These are phyloP conservation scores for Sialia sialis DNA, from an alignment of 2,113 vertebrate species.

Conservation along the genomic window DNA sequence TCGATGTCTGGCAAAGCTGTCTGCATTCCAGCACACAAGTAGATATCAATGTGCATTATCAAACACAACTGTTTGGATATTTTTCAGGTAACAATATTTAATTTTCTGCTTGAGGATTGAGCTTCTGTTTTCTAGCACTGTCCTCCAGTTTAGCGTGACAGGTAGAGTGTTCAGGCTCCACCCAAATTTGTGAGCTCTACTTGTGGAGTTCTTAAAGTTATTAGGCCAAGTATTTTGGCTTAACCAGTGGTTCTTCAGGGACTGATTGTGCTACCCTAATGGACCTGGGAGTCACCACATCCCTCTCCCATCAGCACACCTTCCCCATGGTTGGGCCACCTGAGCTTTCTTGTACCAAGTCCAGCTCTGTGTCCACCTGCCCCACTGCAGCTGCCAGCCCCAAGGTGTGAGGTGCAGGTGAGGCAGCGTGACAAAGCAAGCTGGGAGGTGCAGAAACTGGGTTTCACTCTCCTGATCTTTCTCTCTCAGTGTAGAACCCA, in stretches of 20 bases:
- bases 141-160: background rate
- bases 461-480: background rate
- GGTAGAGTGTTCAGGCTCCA: background rate
- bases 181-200: background rate
- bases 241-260: background rate
- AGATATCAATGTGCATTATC: background rate
- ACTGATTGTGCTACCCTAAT: fast-evolving
- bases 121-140: background rate
- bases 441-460: background rate
- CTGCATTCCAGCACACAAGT: fast-evolving
- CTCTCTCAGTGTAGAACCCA: background rate
- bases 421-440: background rate
- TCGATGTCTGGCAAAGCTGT: background rate
- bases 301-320: background rate
- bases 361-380: background rate
- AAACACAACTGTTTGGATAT: background rate
- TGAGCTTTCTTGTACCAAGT: background rate
- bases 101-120: background rate
- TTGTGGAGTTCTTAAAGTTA: background rate
- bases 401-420: background rate
- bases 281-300: background rate
- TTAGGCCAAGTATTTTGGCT: background rate
- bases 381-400: background rate
- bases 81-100: background rate
- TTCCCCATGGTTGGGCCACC: fast-evolving